Conservation (phyloP, 2,797 vertebrate genomes). For the Pteropus rufus region DNA sequence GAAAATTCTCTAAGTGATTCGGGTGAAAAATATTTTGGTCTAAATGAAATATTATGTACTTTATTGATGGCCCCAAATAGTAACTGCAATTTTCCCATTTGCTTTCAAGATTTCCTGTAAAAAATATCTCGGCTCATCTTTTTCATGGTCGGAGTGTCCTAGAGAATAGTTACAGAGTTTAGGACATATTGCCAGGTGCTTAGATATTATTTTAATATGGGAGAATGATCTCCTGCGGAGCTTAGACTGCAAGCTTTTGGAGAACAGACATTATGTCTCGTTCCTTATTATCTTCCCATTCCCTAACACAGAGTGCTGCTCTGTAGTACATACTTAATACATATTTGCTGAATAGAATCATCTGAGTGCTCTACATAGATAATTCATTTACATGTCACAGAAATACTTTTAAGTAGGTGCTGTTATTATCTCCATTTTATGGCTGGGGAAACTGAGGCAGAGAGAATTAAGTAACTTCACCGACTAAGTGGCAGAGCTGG, state of each 20-base stretch:
- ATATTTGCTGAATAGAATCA: not conserved
- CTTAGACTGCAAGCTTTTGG: not conserved
- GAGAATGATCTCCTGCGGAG: not conserved
- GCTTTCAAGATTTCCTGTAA: slow-evolving; percentile 37
- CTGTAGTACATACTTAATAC: not conserved
- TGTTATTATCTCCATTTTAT: not conserved
- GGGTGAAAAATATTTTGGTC: not conserved
- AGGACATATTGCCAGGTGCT: not conserved
- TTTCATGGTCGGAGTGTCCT: not conserved
- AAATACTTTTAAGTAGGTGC: not conserved
- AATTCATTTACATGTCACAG: not conserved
- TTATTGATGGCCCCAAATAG: slow-evolving; percentile 12
- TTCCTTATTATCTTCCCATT: not conserved
- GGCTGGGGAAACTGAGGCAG: not conserved
- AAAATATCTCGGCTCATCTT: slow-evolving; percentile 25
- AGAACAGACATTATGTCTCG: not conserved
- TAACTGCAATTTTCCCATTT: slow-evolving; percentile 39
- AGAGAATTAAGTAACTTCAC: not conserved
- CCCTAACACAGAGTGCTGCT: not conserved
- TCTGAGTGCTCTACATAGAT: fast-evolving
- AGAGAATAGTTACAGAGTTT: not conserved
- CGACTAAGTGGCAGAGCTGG: not conserved
- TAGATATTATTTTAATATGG: slow-evolving; percentile 24
- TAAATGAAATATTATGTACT: slow-evolving; percentile 1
- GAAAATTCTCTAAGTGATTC: not conserved